Base-by-base conservation (phyloP, 2,113 vertebrate genomes). In the Aldabrachelys gigantea region DNA sequence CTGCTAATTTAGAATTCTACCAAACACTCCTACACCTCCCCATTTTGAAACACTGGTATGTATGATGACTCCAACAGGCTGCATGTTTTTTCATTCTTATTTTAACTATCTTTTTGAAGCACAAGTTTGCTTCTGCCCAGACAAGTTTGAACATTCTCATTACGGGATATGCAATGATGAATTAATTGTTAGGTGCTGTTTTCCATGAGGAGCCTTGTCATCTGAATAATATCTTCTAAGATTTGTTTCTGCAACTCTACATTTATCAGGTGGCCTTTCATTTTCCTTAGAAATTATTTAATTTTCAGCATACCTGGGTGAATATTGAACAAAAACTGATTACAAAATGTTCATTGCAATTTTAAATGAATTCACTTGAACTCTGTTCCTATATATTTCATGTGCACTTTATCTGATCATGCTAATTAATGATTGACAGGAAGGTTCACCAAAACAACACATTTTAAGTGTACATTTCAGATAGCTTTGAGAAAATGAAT, bases 1-100 rank as follows among this genome's bases (percentile, higher is more conserved):
- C 95, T 95, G 50, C 47, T 96, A 97, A 93, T 93, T 97, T 90
- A 97, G 95, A 98, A 25, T 92, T 95, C 35, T 91, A 90, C 91
- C 91, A 91, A 95, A 75, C 62, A 89, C 92, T 94, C 75, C 84
- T 86, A 82, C 84, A 27, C 94, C 87, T 93, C 76, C 85, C 49
- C 76, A 89, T 95, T 97, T 95, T 96, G 91, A 94, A 93, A 96
- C 91, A 87, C 79, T 94, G 87, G 92, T 96, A 90, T 92, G 94
- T 95, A 87, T 84, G 78, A 95, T 14, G 57, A 95, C 29, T 88
- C 87, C 72, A 91, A 85, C 27, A 82, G 76, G 57, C 59, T 69
- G 17, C 49, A 54, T 10, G 0, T 85, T 96, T 96, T 97, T 95
- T 91, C 75, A 69, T 90, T 97, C 35, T 1, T 12, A 93, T 95